Base-by-base conservation (phyloP, 2,113 vertebrate genomes). In the Syngnathus scovelli region DNA sequence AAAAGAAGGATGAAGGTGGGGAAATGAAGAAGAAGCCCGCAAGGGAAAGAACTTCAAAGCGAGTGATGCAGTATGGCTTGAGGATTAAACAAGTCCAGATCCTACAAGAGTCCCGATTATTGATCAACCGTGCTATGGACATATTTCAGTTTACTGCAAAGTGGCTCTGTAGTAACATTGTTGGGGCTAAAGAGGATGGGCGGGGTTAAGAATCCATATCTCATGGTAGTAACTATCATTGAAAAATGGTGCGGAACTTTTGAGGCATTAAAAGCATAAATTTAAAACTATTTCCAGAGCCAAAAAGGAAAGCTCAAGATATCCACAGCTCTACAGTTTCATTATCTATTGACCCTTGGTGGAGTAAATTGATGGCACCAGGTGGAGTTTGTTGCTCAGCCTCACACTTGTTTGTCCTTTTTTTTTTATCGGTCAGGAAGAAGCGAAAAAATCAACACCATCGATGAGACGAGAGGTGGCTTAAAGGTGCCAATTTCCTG, bases 91-190 rank as follows among this genome's bases (percentile, higher is more conserved):
- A 36, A n/a, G 21, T 72, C 55, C 37, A 4, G 37, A 41, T 68
- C 61, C 75, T 51, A 33, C 13, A 69, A 67, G 44, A 46, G 5
- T 5, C 1, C 66, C 1, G 61, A 77, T 76, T 76, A 72, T 63
- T 37, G 58, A 73, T 76, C 48, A 21, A 55, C 2, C 43, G 27
- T 44, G 21, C 67, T 44, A 75, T 7, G 6, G 5, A 37, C 18
- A 6, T 39, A 71, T 41, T 71, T 15, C 27, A 66, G 7, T 4
- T 51, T 54, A 68, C 70, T 58, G 61, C 15, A 58, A 61, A 19
- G 13, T 6, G 23, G 12, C 5, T 56, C 21, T 37, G 18, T 33
- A 12, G 58, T 43, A 61, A 41, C 38, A 23, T 43, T 39, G 37
- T 21, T 11, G 38, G 37, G 19, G 27, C 27, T 33, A 33, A 33